Evolutionary conservation across 2,113 vertebrate species (phyloP), one percentile per base, ranked within the genome.

Genomic region (Alexandromys fortis): DNA sequence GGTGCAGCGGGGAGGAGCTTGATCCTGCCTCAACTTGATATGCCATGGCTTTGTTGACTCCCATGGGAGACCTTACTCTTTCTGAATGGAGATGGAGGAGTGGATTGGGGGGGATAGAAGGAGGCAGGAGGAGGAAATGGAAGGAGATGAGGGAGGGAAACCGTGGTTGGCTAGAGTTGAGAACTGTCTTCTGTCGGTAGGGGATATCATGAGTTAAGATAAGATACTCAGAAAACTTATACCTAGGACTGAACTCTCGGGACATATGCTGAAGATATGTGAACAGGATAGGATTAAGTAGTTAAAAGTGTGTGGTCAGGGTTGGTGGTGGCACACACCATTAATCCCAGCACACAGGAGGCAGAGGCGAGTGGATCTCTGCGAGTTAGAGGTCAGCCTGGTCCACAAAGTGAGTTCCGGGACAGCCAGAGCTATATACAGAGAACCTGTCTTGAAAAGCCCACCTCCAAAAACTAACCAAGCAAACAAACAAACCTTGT

Each of bases 181-280:
- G 38, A 78, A 88, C 68, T 55, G 73, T 79, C 19, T 87, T 93
- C 49, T 79, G 11, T 87, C 85, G 76, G n/a, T 85, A 89, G 90
- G 89, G 42, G 52, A 95, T 90, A 16, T 68, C 38, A 87, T 73
- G 52, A 90, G 21, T 47, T 92, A 96, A 26, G 65, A 89, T 45
- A 91, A 82, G 68, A 70, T 38, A 82, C 6, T 76, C 28, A 55
- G 58, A 65, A 75, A 91, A 87, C 73, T 5, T 12, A 49, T 63
- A 86, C 77, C 38, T 86, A 79, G 89, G 19, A 73, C 38, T 90
- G 82, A 91, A 12, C n/a, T 91, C 78, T 85, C 30, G 47, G 86
- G 85, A 47, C 1, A 4, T 78, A 82, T 79, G 90, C 67, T 82
- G 86, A 91, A 86, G 30, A 19, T 49, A 10, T 76, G 24, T 24